A percentile compares a stretch with the other conserved stretches of the same genome.
These are phyloP conservation scores for Lophotriccus pileatus DNA, from an alignment of 2,797 vertebrate genomes.

Conservation along the genomic window DNA sequence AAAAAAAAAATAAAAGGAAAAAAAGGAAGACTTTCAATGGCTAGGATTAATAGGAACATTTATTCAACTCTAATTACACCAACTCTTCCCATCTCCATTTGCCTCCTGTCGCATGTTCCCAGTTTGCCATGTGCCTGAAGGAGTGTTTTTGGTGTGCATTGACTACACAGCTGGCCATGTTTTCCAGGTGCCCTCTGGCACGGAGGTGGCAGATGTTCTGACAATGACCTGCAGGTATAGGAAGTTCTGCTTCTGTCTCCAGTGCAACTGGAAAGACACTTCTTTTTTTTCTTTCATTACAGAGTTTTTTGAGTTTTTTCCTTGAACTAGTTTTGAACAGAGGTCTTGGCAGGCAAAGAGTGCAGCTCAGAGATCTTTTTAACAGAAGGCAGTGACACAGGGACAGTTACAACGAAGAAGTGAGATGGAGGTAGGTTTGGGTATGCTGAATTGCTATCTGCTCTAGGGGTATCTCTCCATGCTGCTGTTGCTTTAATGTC, in stretches of 20 bases:
- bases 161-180: background rate
- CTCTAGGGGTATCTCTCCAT: background rate
- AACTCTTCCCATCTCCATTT: background rate
- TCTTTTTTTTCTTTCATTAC: background rate
- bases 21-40: background rate
- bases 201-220: background rate
- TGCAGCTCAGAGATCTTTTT: background rate
- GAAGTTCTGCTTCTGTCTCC: background rate
- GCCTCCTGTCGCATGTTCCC: background rate
- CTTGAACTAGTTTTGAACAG: background rate
- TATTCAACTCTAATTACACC: background rate
- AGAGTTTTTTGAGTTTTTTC: background rate
- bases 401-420: background rate
- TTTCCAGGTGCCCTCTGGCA: background rate
- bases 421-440: background rate
- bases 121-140: background rate
- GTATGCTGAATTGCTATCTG: background rate
- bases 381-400: background rate
- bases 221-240: accelerated
- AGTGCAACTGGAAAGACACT: background rate
- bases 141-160: accelerated
- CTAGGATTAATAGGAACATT: background rate
- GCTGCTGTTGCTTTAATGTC: background rate
- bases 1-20: too few relatives aligned
- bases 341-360: background rate